Base-by-base conservation (phyloP, 2,113 vertebrate genomes). In the Phycodurus eques region DNA sequence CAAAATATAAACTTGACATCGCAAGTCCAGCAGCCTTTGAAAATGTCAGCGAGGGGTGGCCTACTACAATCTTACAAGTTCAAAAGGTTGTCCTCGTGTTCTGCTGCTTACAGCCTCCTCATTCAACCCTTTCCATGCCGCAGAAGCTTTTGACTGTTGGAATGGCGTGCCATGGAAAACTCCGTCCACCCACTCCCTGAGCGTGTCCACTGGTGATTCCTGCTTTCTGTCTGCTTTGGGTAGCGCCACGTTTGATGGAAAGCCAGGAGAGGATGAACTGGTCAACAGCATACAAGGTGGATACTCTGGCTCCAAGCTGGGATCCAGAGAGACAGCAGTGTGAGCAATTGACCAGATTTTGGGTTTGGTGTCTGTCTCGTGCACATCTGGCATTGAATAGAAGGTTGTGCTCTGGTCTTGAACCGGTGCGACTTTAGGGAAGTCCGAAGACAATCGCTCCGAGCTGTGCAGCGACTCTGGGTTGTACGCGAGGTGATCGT, bases 121-220 rank as follows among this genome's bases (percentile, higher is more conserved):
- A 85, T 94, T 94, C 73, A 93, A 88, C n/a, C 91, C 91, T 74
- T 94, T 95, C 96, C 96, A 98, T 76, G 89, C 89, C 70, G 93
- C 92, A 3, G 92, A 82, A 9, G 93, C 88, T 89, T 90, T 94
- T 85, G 88, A 87, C 82, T 96, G 96, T 60, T 94, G 93, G 86
- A 97, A 96, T 61, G 96, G 85, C 33, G 95, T 94, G 71, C 95
- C 95, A 8, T 98, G 96, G 88, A 99, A 99, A 75, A 98, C 96
- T 47, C 97, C 98, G 8, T 99, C 97, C 82, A 99, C 95, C 98
- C 98, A 99, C 90, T 98, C 97, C 94, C 96, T 95, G 79, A 99
- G 95, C 49, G 92, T 96, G 81, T 95, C 91, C 12, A 98, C 96
- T 0, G 98, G 95, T 20, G 96, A 99, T 85, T 97, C 96, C 89